Conservation (phyloP, 2,113 vertebrate genomes). For the Brachionichthys hirsutus region DNA sequence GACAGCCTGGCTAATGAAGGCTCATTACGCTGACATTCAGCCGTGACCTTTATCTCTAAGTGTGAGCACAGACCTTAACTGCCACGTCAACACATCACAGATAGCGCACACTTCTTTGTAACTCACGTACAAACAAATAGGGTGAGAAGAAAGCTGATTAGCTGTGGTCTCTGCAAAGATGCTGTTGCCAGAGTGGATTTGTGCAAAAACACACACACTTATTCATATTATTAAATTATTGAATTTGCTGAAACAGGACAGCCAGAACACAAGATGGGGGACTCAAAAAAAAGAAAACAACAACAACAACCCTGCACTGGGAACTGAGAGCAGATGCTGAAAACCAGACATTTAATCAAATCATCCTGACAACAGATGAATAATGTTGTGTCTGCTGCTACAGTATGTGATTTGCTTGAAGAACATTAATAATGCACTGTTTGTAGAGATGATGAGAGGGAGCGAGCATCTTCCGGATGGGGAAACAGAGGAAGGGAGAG, state of each 20-base stretch:
- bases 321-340: constrained; percentile 51
- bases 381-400: constrained; percentile 53
- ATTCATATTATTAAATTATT: not conserved
- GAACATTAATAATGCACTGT: constrained; percentile 58
- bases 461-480: not conserved
- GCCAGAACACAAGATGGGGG: constrained; percentile 22
- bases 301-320: not conserved
- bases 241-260: constrained; percentile 5
- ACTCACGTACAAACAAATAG: constrained; percentile 17
- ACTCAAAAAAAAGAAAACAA: constrained; percentile 5
- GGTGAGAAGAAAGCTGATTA: not conserved
- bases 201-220: not conserved
- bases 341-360: constrained; percentile 65
- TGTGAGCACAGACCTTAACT: constrained; percentile 31
- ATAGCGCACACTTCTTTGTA: constrained; percentile 8
- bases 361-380: constrained; percentile 65
- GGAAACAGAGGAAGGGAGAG: constrained; percentile 9
- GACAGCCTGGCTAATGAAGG: constrained; percentile 53
- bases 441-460: constrained; percentile 24
- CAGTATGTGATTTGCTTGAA: constrained; percentile 56
- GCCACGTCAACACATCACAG: constrained; percentile 32
- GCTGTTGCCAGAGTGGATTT: not conserved
- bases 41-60: constrained; percentile 48
- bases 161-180: not conserved
- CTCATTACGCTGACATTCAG: constrained; percentile 48